A percentile compares a stretch with the other conserved stretches of the same genome.
phyloP scores from a whole-genome alignment of 2,888 invertebrate species.

The Sympetrum striolatum region DNA sequence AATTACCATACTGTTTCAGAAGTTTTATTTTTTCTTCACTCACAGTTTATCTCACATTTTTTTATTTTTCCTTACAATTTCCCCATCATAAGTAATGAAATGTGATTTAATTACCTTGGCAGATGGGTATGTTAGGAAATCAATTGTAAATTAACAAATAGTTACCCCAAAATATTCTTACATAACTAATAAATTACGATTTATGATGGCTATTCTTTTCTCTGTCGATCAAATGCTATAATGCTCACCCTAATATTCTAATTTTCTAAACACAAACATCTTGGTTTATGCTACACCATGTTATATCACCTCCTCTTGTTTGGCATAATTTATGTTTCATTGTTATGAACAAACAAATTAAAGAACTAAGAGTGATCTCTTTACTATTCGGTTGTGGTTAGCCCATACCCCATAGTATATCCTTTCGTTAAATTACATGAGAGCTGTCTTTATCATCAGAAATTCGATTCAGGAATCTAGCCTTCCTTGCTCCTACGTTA shows the following conservation, averaged over 20 bases:
- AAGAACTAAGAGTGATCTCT: background rate
- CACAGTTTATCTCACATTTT: no score
- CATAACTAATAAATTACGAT: background rate
- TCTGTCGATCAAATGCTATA: background rate
- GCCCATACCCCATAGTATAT: background rate
- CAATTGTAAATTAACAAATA: background rate
- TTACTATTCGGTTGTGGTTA: background rate
- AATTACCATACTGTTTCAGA: no score
- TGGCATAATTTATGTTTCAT: background rate
- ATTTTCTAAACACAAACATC: no score
- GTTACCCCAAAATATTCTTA: background rate
- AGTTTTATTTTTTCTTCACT: no score
- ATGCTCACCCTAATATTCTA: background rate
- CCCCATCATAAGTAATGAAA: no score
- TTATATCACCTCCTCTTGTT: background rate
- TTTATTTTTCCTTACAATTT: no score
- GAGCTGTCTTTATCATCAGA: background rate
- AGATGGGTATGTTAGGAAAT: background rate
- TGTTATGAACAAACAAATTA: background rate
- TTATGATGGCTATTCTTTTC: background rate
- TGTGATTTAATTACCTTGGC: no score
- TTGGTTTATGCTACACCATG: background rate
- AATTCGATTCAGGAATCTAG: background rate
- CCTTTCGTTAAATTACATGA: background rate
- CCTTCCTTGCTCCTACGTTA: background rate